phyloP scores from a whole-genome alignment of 2,797 vertebrate genomes.

The Coreius guichenoti region DNA sequence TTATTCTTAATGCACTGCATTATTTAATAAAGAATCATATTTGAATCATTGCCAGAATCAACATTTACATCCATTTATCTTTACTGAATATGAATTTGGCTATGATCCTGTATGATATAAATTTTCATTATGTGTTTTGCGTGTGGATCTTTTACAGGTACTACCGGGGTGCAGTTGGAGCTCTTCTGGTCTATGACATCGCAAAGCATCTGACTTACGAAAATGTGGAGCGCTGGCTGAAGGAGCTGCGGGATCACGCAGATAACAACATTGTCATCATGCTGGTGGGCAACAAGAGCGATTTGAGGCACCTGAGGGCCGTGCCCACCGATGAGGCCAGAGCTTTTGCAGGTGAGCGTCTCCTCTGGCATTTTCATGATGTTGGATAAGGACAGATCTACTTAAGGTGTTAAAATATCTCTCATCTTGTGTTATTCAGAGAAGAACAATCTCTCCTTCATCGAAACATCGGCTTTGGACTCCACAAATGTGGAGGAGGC shows the following conservation, averaged over 20 bases:
- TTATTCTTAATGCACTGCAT: background rate
- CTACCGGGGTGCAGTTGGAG: slow-evolving; percentile 92
- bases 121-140: background rate
- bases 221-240: slow-evolving; percentile 96
- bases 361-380: background rate
- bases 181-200: slow-evolving; percentile 94
- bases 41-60: background rate
- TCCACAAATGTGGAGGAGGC: slow-evolving; percentile 98
- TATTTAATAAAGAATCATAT: background rate
- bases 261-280: slow-evolving; percentile 98
- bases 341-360: slow-evolving; percentile 86
- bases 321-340: slow-evolving; percentile 94
- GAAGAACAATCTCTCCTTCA: slow-evolving; percentile 97
- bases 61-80: background rate
- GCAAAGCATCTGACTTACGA: slow-evolving; percentile 97
- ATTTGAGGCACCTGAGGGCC: slow-evolving; percentile 91
- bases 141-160: slow-evolving; percentile 75
- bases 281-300: slow-evolving; percentile 97
- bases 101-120: background rate
- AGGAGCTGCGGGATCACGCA: slow-evolving; percentile 93
- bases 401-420: background rate
- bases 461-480: slow-evolving; percentile 96
- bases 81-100: background rate
- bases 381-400: background rate
- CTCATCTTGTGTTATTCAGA: slow-evolving; percentile 75